Percentiles rank a stretch among this genome's conserved stretches.
These are phyloP conservation scores for Numenius phaeopus DNA, from an alignment of 2,797 vertebrate genomes.

Conservation along the genomic window DNA sequence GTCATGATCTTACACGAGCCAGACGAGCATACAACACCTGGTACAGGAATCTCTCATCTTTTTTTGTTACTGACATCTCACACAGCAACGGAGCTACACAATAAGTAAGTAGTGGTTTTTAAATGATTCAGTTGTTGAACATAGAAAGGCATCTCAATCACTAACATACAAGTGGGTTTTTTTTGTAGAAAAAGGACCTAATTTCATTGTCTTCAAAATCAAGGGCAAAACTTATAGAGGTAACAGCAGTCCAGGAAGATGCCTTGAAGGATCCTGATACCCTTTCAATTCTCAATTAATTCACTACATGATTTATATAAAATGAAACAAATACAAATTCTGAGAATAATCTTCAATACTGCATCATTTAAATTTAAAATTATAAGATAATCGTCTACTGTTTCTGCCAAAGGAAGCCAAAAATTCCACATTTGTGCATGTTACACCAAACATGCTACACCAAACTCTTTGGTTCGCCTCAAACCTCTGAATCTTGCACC, in stretches of 20 bases:
- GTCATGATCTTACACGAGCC: not conserved
- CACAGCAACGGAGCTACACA: not conserved
- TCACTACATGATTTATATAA: not conserved
- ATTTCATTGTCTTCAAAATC: not conserved
- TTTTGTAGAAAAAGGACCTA: not conserved
- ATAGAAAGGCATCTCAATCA: not conserved
- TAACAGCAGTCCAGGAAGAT: not conserved
- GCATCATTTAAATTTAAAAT: not conserved
- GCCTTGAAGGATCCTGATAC: not conserved
- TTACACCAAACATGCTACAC: not conserved
- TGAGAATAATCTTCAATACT: not conserved
- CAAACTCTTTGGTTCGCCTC: not conserved
- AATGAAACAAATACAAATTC: not conserved
- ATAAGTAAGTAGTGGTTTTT: not conserved
- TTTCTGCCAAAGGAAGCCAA: not conserved
- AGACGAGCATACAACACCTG: not conserved
- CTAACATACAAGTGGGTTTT: not conserved
- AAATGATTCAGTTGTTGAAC: not conserved
- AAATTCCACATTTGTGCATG: not conserved
- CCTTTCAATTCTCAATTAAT: not conserved
- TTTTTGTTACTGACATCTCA: not conserved
- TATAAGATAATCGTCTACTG: not conserved
- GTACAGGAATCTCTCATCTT: not conserved
- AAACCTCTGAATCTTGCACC: not conserved
- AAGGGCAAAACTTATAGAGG: not conserved